Base-by-base conservation (phyloP, 2,797 vertebrate species). In the Oophaga sylvatica region DNA sequence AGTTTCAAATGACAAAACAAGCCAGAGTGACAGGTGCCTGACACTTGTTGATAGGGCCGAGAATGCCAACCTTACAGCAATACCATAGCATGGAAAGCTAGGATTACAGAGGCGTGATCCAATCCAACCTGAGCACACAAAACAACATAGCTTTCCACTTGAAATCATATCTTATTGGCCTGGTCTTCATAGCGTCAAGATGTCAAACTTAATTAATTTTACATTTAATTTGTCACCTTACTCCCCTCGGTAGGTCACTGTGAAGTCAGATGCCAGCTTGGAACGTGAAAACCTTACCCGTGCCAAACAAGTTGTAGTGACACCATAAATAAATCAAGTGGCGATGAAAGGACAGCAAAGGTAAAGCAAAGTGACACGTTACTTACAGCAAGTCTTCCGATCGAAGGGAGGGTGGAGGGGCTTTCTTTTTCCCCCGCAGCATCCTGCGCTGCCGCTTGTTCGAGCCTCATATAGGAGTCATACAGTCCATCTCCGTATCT, bases 401-500 rank as follows among this genome's bases (percentile, higher is more conserved):
- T 94, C 17, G 95, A 93, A 91, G 96, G 95, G 82, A 97, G 93
- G 89, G 95, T 96, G 20, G 97, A 94, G 12, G 97, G 95, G 93
- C 95, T 96, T 92, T 90, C 93, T 77, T 94, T 93, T 83, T 96
- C 96, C 73, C 95, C 93, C 87, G 97, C 92, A 67, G 94, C 90
- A 63, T 97, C 97, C 88, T 97, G 95, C 90, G 96, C 97, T 87
- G 95, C 95, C 80, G 96, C 96, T 90, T 98, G 97, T 94, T 99
- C 98, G 65, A 97, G 96, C 92, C 98, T 97, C 97, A 98, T 98
- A 90, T 98, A 99, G 53, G 98, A 97, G 93, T 99, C 98, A 82
- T 97, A 99, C 0, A 99, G 95, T 90, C 96, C 96, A 90, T 99
- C 97, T 16, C 94, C 97, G 87, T 98, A 97, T 90, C 97, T 97